These are phyloP conservation scores for Chloroceryle inda DNA, from an alignment of 2,797 vertebrate genomes.

Conservation along the genomic window DNA sequence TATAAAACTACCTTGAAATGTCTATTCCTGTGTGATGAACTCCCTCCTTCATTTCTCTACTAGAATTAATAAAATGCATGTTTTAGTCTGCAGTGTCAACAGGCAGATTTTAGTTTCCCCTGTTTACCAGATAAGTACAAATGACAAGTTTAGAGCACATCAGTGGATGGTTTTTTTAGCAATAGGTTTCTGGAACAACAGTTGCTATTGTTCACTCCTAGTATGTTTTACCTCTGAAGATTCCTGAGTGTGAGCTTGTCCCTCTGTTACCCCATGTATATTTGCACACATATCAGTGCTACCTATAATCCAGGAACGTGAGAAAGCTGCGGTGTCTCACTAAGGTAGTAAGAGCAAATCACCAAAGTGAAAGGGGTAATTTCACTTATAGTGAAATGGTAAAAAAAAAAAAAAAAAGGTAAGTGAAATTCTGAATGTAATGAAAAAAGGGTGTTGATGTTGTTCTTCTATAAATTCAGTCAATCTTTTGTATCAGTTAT, in stretches of 20 bases:
- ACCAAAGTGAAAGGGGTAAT: no score
- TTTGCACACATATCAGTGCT: not conserved
- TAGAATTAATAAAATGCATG: not conserved
- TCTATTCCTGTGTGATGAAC: not conserved
- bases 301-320: not conserved
- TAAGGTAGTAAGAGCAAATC: not conserved
- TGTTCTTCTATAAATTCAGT: not conserved
- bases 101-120: not conserved
- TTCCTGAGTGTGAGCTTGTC: not conserved
- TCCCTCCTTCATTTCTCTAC: not conserved
- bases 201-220: not conserved
- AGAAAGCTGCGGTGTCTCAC: not conserved
- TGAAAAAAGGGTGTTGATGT: not conserved
- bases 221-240: not conserved
- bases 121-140: not conserved
- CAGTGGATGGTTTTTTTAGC: not conserved
- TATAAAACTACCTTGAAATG: not conserved
- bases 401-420: not conserved
- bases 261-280: not conserved
- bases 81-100: not conserved
- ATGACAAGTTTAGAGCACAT: not conserved
- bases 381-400: no score
- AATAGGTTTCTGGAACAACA: not conserved
- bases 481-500: not conserved
- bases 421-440: not conserved